These are phyloP conservation scores for Dione juno DNA, from an alignment of 2,888 invertebrate species.

Conservation along the genomic window DNA sequence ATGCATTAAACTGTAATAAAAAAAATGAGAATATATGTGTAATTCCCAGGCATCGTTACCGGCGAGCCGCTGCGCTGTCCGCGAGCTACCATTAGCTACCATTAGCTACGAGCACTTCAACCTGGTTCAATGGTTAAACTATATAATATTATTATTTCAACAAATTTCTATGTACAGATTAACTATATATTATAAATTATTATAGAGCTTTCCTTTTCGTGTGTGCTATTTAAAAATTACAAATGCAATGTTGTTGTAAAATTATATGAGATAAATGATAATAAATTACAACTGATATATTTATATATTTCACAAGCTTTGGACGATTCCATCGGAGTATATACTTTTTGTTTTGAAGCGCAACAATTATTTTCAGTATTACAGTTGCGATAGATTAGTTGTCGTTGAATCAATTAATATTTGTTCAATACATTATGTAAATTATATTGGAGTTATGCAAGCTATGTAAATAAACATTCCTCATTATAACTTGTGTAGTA, in stretches of 20 bases:
- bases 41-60: constrained; percentile 65
- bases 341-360: constrained; percentile 49
- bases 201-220: not conserved
- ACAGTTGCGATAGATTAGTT: constrained; percentile 60
- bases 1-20: too few relatives aligned
- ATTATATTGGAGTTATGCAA: constrained; percentile 68
- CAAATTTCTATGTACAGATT: constrained; percentile 44
- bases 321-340: constrained; percentile 51
- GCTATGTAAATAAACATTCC: constrained; percentile 84
- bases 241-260: constrained; percentile 43
- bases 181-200: constrained; percentile 27
- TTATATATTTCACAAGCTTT: constrained; percentile 47
- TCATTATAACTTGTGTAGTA: constrained; percentile 83
- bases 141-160: constrained; percentile 29
- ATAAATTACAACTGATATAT: constrained; percentile 39
- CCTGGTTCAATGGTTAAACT: constrained; percentile 40
- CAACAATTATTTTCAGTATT: constrained; percentile 70
- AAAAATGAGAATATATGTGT: too few relatives aligned
- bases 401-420: constrained; percentile 52
- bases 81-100: constrained; percentile 51
- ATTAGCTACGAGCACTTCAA: constrained; percentile 55
- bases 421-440: constrained; percentile 49
- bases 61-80: constrained; percentile 55
- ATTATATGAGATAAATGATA: constrained; percentile 35
- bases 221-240: constrained; percentile 35